Evolutionary conservation across 1,140 invertebrate species (phyloP).

Genomic region (Dendrolimus kikuchii): DNA sequence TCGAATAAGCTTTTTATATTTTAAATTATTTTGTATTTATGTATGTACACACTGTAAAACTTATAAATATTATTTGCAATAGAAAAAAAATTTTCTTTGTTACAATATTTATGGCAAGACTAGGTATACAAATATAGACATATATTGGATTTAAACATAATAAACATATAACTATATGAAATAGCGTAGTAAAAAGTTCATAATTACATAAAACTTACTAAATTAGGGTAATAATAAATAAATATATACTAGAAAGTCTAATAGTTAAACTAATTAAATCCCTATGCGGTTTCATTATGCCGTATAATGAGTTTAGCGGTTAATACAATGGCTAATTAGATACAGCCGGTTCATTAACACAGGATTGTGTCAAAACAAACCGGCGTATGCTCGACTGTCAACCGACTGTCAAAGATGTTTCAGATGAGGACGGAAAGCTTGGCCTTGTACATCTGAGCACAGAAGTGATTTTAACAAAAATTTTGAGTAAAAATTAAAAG

Average conservation of each 20-base stretch:
- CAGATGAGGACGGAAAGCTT: constrained; percentile 2
- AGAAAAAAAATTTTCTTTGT: no score
- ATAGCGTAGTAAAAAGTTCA: no score
- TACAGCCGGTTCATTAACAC: constrained; percentile 32
- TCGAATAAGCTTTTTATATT: no score
- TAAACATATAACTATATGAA: no score
- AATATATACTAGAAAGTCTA: not conserved
- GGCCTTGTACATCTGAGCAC: constrained; percentile 16
- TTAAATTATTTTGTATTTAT: no score
- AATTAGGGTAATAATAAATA: no score
- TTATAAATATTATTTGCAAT: no score
- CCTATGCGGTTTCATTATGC: constrained; percentile 22
- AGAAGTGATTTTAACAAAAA: constrained; percentile 9
- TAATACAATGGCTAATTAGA: constrained; percentile 48
- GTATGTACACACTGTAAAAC: no score
- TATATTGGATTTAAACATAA: no score
- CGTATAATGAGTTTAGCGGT: constrained; percentile 34
- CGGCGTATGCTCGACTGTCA: constrained; percentile 30
- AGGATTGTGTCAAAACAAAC: constrained; percentile 43
- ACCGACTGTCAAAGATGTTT: constrained; percentile 42
- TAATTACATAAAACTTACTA: no score
- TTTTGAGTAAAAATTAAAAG: constrained; percentile 2
- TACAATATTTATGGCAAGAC: no score
- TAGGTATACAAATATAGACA: no score
- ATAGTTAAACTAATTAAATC: constrained; percentile 17